A percentile compares a stretch with the other conserved stretches of the same genome.
phyloP scores from a whole-genome alignment of 2,113 vertebrate genomes.

The Orycteropus afer region DNA sequence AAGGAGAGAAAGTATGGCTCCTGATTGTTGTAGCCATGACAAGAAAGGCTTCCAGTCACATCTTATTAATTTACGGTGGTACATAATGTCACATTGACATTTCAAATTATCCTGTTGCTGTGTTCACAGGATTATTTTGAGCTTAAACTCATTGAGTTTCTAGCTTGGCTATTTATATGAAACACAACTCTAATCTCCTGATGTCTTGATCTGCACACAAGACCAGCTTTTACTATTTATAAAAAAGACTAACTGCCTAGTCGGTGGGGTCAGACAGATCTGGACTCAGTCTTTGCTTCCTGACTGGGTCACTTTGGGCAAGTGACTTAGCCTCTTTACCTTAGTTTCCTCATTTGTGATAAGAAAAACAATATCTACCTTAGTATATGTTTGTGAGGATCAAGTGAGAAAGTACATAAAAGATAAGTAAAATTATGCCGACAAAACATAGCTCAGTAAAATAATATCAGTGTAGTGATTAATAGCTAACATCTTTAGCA shows the following conservation, averaged over 20 bases:
- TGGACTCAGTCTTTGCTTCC: neutral
- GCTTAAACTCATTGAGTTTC: constrained; percentile 78
- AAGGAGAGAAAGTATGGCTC: constrained; percentile 65
- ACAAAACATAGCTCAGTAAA: constrained; percentile 39
- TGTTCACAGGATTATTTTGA: constrained; percentile 83
- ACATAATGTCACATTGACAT: constrained; percentile 89
- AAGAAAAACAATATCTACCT: constrained; percentile 1
- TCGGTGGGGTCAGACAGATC: constrained; percentile 12
- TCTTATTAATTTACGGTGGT: constrained; percentile 86
- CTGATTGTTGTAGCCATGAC: constrained; percentile 82
- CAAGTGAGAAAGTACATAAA: neutral
- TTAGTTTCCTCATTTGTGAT: constrained; percentile 42
- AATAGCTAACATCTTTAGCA: neutral
- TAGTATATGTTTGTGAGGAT: neutral
- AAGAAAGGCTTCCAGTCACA: constrained; percentile 85
- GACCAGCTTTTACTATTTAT: constrained; percentile 68
- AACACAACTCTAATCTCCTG: constrained; percentile 68
- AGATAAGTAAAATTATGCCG: neutral
- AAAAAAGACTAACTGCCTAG: constrained; percentile 61
- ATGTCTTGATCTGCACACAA: constrained; percentile 38
- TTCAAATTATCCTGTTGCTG: constrained; percentile 86
- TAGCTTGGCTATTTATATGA: constrained; percentile 78
- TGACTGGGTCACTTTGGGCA: neutral
- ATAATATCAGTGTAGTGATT: neutral
- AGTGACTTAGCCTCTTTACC: constrained; percentile 5